Percentiles rank a stretch among this genome's conserved stretches.
Conservation (phyloP, 2,113 vertebrate genomes). For the Gambusia holbrooki region DNA sequence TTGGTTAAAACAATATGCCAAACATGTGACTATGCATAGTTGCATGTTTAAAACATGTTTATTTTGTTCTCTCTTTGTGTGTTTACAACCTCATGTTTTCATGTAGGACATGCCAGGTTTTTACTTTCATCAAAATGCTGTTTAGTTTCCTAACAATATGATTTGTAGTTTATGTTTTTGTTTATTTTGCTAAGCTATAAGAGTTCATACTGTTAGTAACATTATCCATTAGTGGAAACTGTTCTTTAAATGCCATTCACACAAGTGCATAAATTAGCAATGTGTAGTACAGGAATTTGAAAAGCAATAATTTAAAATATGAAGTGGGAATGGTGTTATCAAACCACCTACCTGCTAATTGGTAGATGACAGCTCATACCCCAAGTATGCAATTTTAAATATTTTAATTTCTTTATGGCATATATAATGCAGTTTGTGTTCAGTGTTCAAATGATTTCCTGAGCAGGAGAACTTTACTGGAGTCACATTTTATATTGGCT, state of each 20-base stretch:
- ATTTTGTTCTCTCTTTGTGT: too few species aligned
- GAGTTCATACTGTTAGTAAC: not conserved
- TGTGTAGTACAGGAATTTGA: not conserved
- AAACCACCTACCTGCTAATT: not conserved
- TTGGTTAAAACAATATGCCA: too few species aligned
- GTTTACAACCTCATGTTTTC: too few species aligned
- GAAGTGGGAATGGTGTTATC: not conserved
- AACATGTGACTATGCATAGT: too few species aligned
- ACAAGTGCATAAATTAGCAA: not conserved
- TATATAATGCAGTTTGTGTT: slow-evolving; percentile 2
- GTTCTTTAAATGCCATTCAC: not conserved
- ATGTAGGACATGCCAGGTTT: too few species aligned
- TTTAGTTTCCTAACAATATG: not conserved
- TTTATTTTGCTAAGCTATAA: not conserved
- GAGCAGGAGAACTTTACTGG: not conserved
- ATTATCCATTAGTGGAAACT: too few species aligned
- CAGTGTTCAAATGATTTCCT: slow-evolving; percentile 14
- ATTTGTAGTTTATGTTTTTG: not conserved
- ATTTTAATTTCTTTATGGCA: not conserved
- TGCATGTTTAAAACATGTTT: too few species aligned
- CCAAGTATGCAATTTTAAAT: not conserved
- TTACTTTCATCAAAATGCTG: not conserved
- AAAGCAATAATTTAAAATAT: not conserved
- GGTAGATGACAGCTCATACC: not conserved
- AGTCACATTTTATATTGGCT: not conserved